These are phyloP conservation scores for Leptinotarsa juncta DNA, from an alignment of 2,888 invertebrate genomes.

Conservation along the genomic window DNA sequence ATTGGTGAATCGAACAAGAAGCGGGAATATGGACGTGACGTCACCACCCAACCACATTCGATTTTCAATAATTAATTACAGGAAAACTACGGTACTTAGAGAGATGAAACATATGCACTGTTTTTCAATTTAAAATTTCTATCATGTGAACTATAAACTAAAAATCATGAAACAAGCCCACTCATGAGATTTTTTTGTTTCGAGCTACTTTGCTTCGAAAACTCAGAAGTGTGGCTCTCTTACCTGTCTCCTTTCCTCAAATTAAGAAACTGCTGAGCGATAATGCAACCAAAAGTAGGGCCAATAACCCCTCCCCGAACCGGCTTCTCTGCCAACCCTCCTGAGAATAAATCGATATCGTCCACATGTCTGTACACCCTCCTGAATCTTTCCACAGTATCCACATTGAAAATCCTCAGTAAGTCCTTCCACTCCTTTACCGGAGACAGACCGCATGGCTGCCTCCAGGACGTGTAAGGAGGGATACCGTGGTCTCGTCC, in stretches of 20 bases:
- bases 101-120: no score
- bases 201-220: no score
- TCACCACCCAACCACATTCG: no score
- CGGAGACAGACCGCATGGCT: slow-evolving; percentile 79
- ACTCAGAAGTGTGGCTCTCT: neutral
- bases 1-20: no score
- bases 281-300: slow-evolving; percentile 88
- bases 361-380: slow-evolving; percentile 73
- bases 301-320: slow-evolving; percentile 85
- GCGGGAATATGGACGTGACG: no score
- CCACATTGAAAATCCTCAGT: slow-evolving; percentile 70
- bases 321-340: slow-evolving; percentile 84
- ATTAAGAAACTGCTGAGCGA: slow-evolving; percentile 86
- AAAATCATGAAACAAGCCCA: no score
- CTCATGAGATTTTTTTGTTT: no score
- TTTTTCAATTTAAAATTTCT: no score
- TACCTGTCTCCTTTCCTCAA: slow-evolving; percentile 77
- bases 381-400: slow-evolving; percentile 73
- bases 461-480: slow-evolving; percentile 82
- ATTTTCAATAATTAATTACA: no score
- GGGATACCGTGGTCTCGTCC: slow-evolving; percentile 90
- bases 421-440: slow-evolving; percentile 79
- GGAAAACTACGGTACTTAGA: no score
- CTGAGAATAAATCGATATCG: slow-evolving; percentile 87
- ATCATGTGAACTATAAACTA: no score